Evolutionary conservation across 2,797 vertebrate genomes (phyloP), one percentile per base, ranked within the genome.

Genomic region (Etheostoma perlongum): DNA sequence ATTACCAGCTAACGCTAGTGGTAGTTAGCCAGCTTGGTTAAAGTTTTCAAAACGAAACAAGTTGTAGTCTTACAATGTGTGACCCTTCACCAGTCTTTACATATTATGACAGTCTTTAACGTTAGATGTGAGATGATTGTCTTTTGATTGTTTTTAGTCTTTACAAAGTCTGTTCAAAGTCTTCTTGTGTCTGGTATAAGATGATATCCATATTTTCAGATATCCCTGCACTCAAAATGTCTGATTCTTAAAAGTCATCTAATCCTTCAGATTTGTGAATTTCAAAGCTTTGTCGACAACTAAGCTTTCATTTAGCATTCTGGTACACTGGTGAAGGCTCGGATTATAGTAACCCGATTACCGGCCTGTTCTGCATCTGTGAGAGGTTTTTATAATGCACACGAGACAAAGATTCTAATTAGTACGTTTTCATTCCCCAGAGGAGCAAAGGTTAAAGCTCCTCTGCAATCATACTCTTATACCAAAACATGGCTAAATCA

Each of bases 331-430:
- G 81, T 75, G 88, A 91, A 83, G 85, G 77, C 74, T 79, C 61
- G 90, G 89, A 94, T 94, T 93, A 92, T 62, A 57, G 19, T 92
- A 92, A 93, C 89, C 84, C 67, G 87, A 93, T 93, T 91, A 92
- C 63, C 16, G 72, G 79, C 80, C 83, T 62, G 82, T 85, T 76
- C 85, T 81, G 76, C 81, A 84, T 89, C 78, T 86, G 59, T 74
- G 79, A 85, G 79, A 87, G 67, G 33, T 78, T 83, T 79, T 82
- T 63, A 65, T 79, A 85, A 85, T 89, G 77, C 74, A 71, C 70
- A 83, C 15, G 78, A 85, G 75, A 74, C 64, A 82, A 83, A 83
- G 79, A 89, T 90, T 85, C 59, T 86, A 88, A 91, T 91, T 90
- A 84, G 76, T 83, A 85, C 79, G 60, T 54, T 42, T 75, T 80